These are phyloP conservation scores for Eupsilia transversa DNA, from an alignment of 2,888 invertebrate genomes.

Conservation along the genomic window DNA sequence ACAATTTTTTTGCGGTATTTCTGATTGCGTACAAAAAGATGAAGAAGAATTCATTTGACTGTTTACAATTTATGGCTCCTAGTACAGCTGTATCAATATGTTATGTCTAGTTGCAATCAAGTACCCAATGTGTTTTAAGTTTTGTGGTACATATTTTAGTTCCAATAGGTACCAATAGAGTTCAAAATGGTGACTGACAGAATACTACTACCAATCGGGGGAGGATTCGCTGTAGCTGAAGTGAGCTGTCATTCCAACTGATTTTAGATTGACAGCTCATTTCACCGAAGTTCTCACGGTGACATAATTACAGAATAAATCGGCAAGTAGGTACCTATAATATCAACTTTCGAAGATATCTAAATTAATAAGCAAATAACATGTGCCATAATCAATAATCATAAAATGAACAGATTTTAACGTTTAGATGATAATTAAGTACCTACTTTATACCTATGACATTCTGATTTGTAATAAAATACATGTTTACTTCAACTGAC, in stretches of 20 bases:
- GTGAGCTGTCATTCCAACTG: too few species aligned
- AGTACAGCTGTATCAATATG: background rate
- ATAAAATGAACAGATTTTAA: background rate
- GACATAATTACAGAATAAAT: too few species aligned
- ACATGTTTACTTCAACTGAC: background rate
- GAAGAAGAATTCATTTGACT: background rate
- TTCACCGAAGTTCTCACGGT: too few species aligned
- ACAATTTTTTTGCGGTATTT: background rate
- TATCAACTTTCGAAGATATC: background rate
- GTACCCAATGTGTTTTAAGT: background rate
- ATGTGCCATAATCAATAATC: background rate
- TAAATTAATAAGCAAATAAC: background rate
- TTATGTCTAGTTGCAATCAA: background rate
- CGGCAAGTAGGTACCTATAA: background rate
- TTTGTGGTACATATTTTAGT: too few species aligned
- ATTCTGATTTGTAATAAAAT: constrained; percentile 7
- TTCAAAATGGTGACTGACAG: too few species aligned
- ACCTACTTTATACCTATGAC: background rate
- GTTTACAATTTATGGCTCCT: background rate
- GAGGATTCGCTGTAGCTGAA: too few species aligned
- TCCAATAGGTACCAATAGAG: too few species aligned
- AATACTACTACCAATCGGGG: too few species aligned
- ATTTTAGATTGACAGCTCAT: too few species aligned
- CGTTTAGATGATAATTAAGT: background rate
- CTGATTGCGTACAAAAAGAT: background rate